A percentile compares a stretch with the other conserved stretches of the same genome.
Conservation (phyloP, 2,113 vertebrate genomes). For the Columba janthina region DNA sequence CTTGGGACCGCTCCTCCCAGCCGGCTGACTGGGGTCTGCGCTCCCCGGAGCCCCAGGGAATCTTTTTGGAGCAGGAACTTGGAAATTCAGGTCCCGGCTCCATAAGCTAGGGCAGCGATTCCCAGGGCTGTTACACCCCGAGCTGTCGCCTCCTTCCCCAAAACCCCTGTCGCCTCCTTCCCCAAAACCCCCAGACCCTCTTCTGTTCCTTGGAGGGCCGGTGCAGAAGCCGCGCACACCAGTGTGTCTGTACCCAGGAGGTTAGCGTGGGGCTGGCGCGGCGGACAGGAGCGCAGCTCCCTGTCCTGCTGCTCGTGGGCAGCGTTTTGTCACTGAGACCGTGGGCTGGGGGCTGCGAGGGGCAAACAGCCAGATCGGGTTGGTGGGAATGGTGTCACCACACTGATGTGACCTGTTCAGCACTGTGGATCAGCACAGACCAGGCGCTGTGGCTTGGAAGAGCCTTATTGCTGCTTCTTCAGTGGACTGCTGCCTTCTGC, state of each 20-base stretch:
- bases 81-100: not conserved
- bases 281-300: accelerated
- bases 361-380: accelerated
- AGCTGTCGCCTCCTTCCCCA: not conserved
- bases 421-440: not conserved
- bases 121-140: accelerated
- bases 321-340: not conserved
- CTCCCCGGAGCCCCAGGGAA: not conserved
- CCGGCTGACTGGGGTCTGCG: not conserved
- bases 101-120: not conserved
- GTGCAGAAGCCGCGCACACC: accelerated
- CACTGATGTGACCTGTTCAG: accelerated
- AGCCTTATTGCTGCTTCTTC: not conserved
- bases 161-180: not conserved
- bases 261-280: accelerated
- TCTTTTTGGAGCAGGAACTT: not conserved
- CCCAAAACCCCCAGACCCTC: not conserved
- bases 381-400: not conserved
- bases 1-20: not conserved
- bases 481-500: not conserved
- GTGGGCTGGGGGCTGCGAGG: accelerated
- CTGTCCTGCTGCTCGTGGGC: too few relatives aligned
- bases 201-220: accelerated
- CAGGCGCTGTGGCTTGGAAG: not conserved
- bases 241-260: accelerated